Conservation (phyloP, 2,888 invertebrate species). For the Drosophila pseudotakahashii region DNA sequence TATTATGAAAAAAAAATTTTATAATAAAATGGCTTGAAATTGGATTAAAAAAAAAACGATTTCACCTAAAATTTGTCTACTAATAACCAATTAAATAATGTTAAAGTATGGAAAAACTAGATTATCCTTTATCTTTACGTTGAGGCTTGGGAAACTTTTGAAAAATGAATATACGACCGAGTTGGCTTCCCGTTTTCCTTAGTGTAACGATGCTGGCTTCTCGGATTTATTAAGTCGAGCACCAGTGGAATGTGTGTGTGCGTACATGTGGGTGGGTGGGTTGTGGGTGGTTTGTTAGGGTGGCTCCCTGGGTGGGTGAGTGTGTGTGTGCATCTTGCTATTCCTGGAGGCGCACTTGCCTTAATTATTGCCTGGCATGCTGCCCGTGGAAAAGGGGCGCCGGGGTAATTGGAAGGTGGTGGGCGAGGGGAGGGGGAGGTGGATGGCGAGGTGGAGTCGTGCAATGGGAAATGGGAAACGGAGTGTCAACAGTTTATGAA, state of each 20-base stretch:
- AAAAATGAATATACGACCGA: too few relatives aligned
- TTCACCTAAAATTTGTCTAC: too few relatives aligned
- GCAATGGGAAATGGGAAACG: slow-evolving; percentile 32
- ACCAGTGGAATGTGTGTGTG: slow-evolving; percentile 27
- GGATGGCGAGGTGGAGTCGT: neutral
- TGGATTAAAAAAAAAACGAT: too few relatives aligned
- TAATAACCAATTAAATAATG: too few relatives aligned
- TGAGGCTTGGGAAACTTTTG: too few relatives aligned
- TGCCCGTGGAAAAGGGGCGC: slow-evolving; percentile 13
- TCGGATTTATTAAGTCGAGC: slow-evolving; percentile 75
- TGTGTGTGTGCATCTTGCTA: slow-evolving; percentile 46
- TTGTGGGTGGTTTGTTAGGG: too few relatives aligned
- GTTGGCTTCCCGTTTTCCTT: neutral
- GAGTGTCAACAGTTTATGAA: slow-evolving; percentile 45
- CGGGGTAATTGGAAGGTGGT: slow-evolving; percentile 3
- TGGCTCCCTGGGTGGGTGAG: neutral
- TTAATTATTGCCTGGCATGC: slow-evolving; percentile 71
- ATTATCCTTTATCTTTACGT: too few relatives aligned
- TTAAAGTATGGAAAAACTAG: too few relatives aligned
- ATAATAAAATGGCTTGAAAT: too few relatives aligned
- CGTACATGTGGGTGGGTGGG: neutral
- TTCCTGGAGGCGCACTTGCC: slow-evolving; percentile 54
- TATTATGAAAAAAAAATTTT: too few relatives aligned
- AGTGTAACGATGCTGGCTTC: slow-evolving; percentile 40
- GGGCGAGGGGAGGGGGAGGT: neutral